phyloP scores from a whole-genome alignment of 1,140 invertebrate species.

The Plutomurus gul region DNA sequence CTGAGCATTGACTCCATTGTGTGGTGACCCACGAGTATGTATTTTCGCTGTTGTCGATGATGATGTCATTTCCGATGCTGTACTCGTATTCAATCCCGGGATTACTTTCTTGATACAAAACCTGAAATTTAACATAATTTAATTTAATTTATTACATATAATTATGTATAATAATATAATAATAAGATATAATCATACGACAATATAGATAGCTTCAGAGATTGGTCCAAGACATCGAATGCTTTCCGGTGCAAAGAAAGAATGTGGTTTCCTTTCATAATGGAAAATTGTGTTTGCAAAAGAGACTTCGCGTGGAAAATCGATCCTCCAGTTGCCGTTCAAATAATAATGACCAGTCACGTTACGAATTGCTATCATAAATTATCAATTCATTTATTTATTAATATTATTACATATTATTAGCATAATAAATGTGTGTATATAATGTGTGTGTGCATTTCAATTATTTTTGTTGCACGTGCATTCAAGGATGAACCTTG shows the following conservation, averaged over 20 bases:
- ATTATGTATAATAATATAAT: not conserved
- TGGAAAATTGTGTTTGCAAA: slow-evolving; percentile 84
- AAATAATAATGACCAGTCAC: slow-evolving; percentile 81
- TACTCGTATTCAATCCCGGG: slow-evolving; percentile 89
- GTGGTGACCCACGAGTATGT: slow-evolving; percentile 79
- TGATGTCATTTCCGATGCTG: slow-evolving; percentile 75
- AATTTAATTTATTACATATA: not conserved
- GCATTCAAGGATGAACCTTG: too few relatives aligned
- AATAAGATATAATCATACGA: slow-evolving; percentile 70
- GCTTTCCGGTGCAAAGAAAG: slow-evolving; percentile 79
- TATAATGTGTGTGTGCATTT: not conserved
- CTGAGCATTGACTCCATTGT: slow-evolving; percentile 78
- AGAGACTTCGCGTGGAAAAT: slow-evolving; percentile 76
- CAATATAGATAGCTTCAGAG: slow-evolving; percentile 81
- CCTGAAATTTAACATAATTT: slow-evolving; percentile 61
- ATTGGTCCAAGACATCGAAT: slow-evolving; percentile 83
- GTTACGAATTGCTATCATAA: slow-evolving; percentile 76
- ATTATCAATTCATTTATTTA: not conserved
- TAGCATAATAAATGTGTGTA: not conserved
- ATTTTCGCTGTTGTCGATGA: slow-evolving; percentile 69
- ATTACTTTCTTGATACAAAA: slow-evolving; percentile 83
- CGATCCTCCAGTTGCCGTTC: slow-evolving; percentile 92
- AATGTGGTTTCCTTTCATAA: slow-evolving; percentile 80
- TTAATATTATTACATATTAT: not conserved
- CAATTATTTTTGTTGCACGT: too few relatives aligned